Base-by-base conservation (phyloP, 2,888 invertebrate genomes). In the Drosophila affinis region DNA sequence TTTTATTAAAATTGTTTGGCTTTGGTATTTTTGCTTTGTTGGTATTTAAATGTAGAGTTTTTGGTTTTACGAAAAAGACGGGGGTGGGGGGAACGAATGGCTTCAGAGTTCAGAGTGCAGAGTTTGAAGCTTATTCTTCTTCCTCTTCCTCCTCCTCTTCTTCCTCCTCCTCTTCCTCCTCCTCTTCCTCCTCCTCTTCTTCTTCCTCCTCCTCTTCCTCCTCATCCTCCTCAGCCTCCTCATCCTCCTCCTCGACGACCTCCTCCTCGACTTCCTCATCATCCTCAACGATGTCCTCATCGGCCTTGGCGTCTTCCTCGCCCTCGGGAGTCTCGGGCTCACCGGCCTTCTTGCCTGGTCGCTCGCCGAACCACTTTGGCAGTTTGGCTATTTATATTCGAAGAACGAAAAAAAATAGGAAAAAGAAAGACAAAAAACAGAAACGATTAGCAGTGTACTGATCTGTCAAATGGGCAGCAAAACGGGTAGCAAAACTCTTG, bases 351-450 rank as follows among this genome's bases (percentile, higher is more conserved):
- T 97, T 97, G 94, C 97, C 97, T 83, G 97, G 97, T 93, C 97
- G 94, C 93, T 98, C 98, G 90, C 98, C 97, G 94, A 97, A 97
- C 98, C 98, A 98, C 93, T 97, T 98, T 89, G 97, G 97, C 93
- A 98, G 94, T 94, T 96, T 96, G 94, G 97, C 98, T 97, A 92
- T 4, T 9, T 4, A 29, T 29, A 44, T 47, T 39, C 2, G 5
- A 17, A 10, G n/a, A 21, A n/a, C n/a, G n/a, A n/a, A n/a, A n/a
- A 55, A n/a, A 24, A 55, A n/a, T 5, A 10, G 21, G 49, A 10
- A 24, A 55, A n/a, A 9, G 10, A 14, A 27, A 17, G 47, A n/a
- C n/a, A 55, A 53, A 0, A 18, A 10, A 46, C 29, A 12, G 10
- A 39, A 48, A 7, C 45, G 17, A 24, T 49, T 5, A 32, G 29